Evolutionary conservation across 1,140 invertebrate species (phyloP).

Genomic region (Vanessa tameamea): DNA sequence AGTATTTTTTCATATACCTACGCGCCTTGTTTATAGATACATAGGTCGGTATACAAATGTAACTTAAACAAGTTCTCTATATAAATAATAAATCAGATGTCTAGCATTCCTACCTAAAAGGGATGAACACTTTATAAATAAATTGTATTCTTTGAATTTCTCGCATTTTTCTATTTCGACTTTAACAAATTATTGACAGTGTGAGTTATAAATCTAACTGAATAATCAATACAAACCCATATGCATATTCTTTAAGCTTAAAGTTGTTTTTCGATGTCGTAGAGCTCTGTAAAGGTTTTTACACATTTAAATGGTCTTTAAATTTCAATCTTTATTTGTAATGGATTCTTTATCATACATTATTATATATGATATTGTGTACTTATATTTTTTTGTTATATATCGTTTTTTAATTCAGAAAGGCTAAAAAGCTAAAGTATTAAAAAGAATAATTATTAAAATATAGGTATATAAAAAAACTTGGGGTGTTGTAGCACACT

Average conservation of each 20-base stretch:
- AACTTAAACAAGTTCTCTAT: constrained; percentile 19
- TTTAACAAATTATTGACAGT: too few relatives aligned
- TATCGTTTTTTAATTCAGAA: too few relatives aligned
- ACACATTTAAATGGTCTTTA: neutral
- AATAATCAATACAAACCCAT: constrained; percentile 37
- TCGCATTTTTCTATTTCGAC: neutral
- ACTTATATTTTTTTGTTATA: neutral
- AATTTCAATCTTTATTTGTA: neutral
- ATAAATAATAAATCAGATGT: constrained; percentile 30
- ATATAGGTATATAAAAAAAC: too few relatives aligned
- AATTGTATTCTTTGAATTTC: constrained; percentile 25
- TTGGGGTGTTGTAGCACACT: too few relatives aligned
- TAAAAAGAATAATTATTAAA: too few relatives aligned
- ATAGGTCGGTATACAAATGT: neutral
- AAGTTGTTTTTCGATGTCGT: constrained; percentile 43
- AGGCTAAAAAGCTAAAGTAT: too few relatives aligned
- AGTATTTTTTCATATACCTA: neutral
- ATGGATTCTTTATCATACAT: too few relatives aligned
- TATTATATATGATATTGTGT: neutral
- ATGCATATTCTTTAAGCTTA: constrained; percentile 38
- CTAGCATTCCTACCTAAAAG: constrained; percentile 15
- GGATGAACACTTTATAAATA: constrained; percentile 29
- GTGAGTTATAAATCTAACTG: constrained; percentile 2
- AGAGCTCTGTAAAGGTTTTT: constrained; percentile 41
- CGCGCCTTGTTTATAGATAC: constrained; percentile 7